A percentile compares a stretch with the other conserved stretches of the same genome.
phyloP scores from a whole-genome alignment of 2,888 invertebrate species.

The Drosophila mettleri region DNA sequence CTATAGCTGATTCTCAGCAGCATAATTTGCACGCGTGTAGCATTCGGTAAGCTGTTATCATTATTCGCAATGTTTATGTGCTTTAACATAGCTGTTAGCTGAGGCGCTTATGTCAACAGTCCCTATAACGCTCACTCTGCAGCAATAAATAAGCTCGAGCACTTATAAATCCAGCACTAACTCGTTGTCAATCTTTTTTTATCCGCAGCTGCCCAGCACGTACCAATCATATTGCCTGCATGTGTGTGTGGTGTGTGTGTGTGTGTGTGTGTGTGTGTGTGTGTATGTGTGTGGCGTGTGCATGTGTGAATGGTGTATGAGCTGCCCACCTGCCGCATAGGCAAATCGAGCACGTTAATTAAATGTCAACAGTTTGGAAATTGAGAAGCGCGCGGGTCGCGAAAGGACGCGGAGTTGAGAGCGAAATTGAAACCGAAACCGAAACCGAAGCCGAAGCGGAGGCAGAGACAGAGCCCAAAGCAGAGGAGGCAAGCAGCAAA shows the following conservation, averaged over 20 bases:
- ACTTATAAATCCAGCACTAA: conserved; percentile 42
- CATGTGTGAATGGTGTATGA: conserved; percentile 19
- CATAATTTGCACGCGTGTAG: too few relatives aligned
- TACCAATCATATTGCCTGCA: conserved; percentile 33
- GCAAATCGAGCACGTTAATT: conserved; percentile 74
- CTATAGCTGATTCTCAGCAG: too few relatives aligned
- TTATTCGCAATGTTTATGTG: not conserved
- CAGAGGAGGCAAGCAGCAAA: conserved; percentile 8
- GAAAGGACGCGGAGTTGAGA: conserved; percentile 45
- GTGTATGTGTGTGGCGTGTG: conserved; percentile 10
- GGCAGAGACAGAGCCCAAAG: conserved; percentile 15
- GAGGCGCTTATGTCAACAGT: not conserved
- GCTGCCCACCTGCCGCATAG: conserved; percentile 68
- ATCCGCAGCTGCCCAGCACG: conserved; percentile 59
- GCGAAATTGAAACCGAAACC: conserved; percentile 34
- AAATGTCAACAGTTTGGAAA: conserved; percentile 72
- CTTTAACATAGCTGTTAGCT: conserved; percentile 5
- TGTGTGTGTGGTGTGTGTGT: conserved; percentile 10
- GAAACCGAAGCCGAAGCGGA: conserved; percentile 23
- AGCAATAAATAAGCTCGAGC: conserved; percentile 23
- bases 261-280: conserved; percentile 7
- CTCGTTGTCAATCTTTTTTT: conserved; percentile 60
- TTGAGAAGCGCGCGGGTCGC: conserved; percentile 57
- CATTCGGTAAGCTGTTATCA: not conserved
- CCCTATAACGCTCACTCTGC: conserved; percentile 7